phyloP scores from a whole-genome alignment of 2,888 invertebrate species.

The Petrolisthes manimaculis region DNA sequence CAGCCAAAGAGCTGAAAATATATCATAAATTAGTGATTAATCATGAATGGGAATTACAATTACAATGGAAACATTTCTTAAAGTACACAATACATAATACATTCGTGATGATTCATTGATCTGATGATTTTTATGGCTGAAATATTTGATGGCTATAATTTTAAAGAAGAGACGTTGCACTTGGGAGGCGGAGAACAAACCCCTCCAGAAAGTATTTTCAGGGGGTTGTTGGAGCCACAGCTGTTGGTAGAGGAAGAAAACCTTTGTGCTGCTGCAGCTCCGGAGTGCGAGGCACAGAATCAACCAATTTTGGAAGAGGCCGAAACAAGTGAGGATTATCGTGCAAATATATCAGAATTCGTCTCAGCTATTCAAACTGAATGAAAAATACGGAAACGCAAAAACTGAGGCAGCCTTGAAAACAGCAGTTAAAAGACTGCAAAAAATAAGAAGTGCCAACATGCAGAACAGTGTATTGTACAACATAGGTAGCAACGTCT shows the following conservation, averaged over 20 bases:
- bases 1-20: too few relatives aligned
- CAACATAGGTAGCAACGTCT: slow-evolving; percentile 6
- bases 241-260: background rate
- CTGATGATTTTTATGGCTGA: background rate
- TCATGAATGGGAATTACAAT: too few relatives aligned
- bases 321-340: background rate
- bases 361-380: background rate
- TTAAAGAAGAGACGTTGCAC: too few relatives aligned
- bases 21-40: too few relatives aligned
- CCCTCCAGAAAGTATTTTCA: slow-evolving; percentile 24
- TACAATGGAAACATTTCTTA: too few relatives aligned
- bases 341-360: background rate
- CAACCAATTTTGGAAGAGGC: background rate
- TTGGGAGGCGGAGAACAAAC: slow-evolving; percentile 24
- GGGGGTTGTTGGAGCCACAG: slow-evolving; percentile 27
- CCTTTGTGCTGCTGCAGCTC: background rate
- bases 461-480: slow-evolving; percentile 3
- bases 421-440: background rate
- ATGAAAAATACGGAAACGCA: background rate
- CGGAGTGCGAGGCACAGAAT: background rate
- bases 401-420: background rate
- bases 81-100: too few relatives aligned
- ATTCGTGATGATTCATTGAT: too few relatives aligned
- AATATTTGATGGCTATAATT: background rate
- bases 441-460: slow-evolving; percentile 7